Base-by-base conservation (phyloP, 2,888 invertebrate genomes). In the Apodemia duryi region DNA sequence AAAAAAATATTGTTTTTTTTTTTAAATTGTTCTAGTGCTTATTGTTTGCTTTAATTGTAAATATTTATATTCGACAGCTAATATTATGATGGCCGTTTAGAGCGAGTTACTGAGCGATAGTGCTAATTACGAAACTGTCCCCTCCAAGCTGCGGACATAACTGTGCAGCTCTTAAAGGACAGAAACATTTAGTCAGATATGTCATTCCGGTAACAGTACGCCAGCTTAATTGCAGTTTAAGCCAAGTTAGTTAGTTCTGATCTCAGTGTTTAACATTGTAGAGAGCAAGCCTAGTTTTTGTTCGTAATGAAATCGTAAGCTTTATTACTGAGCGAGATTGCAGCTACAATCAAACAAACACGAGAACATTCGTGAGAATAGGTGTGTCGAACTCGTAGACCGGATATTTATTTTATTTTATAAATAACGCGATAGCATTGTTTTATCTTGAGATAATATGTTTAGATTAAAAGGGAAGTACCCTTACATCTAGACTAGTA, bases 161-260 rank as follows among this genome's bases (percentile, higher is more conserved):
- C 88, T 87, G 87, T 85, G 80, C 75, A 68, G 69, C 85, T 84
- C 72, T 82, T 85, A 86, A 88, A 86, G 88, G 86, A 83, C 84
- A 88, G 81, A 84, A 86, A 81, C 84, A 86, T 88, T 88, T 90
- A 90, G 83, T 83, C 69, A 86, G 86, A 85, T 82, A 89, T 88
- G 84, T 82, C 79, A 85, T 79, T 82, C 84, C 84, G 84, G 86
- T 88, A 86, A 86, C 84, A 84, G 88, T 83, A 82, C 78, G 83
- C 83, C 79, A 80, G 77, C 80, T 83, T 88, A 89, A 88, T 88
- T 86, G 78, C 85, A 77, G 79, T 79, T 79, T 83, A 82, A 83
- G 75, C 74, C 79, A 78, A 80, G 83, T 83, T 84, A 82, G 82
- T 77, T 76, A 75, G 78, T 79, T 82, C 79, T 76, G 80, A 82